These are phyloP conservation scores for Gastrophysa polygoni DNA, from an alignment of 2,888 invertebrate species.

Conservation along the genomic window DNA sequence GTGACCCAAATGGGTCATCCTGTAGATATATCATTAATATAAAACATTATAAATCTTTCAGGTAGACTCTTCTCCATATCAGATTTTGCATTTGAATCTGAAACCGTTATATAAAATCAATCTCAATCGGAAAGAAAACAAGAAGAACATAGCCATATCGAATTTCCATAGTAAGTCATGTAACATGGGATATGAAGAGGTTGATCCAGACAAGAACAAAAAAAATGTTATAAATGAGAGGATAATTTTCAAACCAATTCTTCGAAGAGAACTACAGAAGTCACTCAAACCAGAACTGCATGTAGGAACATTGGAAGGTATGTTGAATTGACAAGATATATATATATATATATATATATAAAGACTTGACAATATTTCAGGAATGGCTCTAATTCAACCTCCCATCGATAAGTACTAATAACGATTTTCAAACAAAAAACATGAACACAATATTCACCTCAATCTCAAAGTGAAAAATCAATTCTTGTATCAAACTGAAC, in stretches of 20 bases:
- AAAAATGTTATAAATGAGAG: conserved; percentile 33
- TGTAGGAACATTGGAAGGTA: conserved; percentile 40
- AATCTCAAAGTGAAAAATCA: too few relatives aligned
- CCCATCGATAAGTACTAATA: too few relatives aligned
- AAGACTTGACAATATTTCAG: too few relatives aligned
- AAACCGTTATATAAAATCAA: conserved; percentile 68
- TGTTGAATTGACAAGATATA: too few relatives aligned
- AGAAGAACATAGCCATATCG: conserved; percentile 40
- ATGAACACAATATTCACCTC: too few relatives aligned
- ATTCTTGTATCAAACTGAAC: too few relatives aligned
- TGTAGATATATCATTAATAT: too few relatives aligned
- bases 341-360: too few relatives aligned
- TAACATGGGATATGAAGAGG: conserved; percentile 33
- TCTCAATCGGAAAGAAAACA: conserved; percentile 57
- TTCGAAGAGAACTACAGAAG: conserved; percentile 15
- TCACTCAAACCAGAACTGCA: conserved; percentile 25
- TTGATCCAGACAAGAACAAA: conserved; percentile 21
- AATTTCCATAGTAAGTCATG: conserved; percentile 32
- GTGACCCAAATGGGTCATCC: too few relatives aligned
- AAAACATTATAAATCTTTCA: conserved; percentile 20
- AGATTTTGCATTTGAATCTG: conserved; percentile 65
- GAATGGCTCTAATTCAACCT: too few relatives aligned
- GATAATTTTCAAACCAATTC: conserved; percentile 36
- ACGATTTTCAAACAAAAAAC: too few relatives aligned
- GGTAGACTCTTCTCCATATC: conserved; percentile 66